Conservation (phyloP, 1,140 invertebrate species). For the Heliconius hermathena region DNA sequence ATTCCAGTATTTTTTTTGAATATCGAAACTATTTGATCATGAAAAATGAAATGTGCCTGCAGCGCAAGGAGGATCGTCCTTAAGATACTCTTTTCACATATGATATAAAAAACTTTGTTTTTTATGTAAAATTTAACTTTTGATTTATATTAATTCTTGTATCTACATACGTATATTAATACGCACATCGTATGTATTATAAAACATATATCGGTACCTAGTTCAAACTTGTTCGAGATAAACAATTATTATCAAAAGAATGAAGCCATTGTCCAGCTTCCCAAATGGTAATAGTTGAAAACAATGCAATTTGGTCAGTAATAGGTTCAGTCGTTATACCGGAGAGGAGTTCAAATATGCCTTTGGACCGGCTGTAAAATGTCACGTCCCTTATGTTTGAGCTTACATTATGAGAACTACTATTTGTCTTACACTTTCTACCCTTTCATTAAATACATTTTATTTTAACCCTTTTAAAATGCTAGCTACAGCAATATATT, state of each 20-base stretch:
- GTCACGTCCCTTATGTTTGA: slow-evolving; percentile 58
- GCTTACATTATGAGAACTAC: slow-evolving; percentile 44
- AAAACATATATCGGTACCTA: no score
- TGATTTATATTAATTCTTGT: no score
- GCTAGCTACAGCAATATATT: background rate
- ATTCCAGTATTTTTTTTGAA: no score
- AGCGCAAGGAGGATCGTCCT: no score
- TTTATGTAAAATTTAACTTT: no score
- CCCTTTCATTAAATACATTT: slow-evolving; percentile 15
- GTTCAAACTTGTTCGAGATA: background rate
- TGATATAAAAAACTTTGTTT: no score
- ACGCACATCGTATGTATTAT: no score
- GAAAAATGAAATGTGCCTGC: no score
- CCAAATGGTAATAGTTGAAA: slow-evolving; percentile 27
- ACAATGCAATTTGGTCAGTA: slow-evolving; percentile 35
- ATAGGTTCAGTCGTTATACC: slow-evolving; percentile 23
- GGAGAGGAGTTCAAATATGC: slow-evolving; percentile 33
- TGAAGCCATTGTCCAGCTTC: slow-evolving; percentile 1
- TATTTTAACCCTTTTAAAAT: background rate
- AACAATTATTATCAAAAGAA: slow-evolving; percentile 3
- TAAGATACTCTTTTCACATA: no score
- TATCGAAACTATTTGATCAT: no score
- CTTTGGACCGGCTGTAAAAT: slow-evolving; percentile 54
- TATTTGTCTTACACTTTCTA: slow-evolving; percentile 41
- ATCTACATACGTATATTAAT: no score